Base-by-base conservation (phyloP, 2,888 invertebrate species). In the Epicampocera succincta region DNA sequence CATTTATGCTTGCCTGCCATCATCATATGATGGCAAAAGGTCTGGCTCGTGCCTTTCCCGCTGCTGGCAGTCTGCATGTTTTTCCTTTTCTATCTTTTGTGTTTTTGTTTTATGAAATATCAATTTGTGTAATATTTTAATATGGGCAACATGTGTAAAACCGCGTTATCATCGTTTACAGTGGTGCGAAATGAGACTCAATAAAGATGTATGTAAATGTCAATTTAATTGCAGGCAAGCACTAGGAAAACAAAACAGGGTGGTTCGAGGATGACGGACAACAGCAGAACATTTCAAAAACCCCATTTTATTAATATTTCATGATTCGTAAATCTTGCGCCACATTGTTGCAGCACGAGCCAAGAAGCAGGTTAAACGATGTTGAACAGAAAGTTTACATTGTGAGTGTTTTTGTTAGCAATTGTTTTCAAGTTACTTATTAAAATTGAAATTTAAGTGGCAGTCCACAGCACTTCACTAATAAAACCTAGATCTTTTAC, bases 101-200 rank as follows among this genome's bases (percentile, higher is more conserved):
- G 52, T 15, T 60, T 69, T 58, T 84, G 82, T 82, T 76, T 65
- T 71, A 66, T 61, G 86, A 86, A 88, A 88, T 88, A 87, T 88
- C 88, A 88, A 88, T 88, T 88, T 88, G 44, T 84, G 85, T 79
- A 85, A 84, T 84, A 82, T 84, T 84, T 84, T 84, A 84, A 84
- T 84, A 78, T 72, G 77, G 81, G 79, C 83, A 78, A 82, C 84
- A 84, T 83, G 79, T 80, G 80, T 73, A 80, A 54, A 82, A 69
- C 77, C 68, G 69, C 77, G 73, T 77, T 82, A 69, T 77, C 77
- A 77, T 77, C 69, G 21, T 60, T 56, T 44, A 82, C 81, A 77
- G 76, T 81, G 77, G 73, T 60, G 38, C 72, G 21, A 65, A 72
- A 63, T 60, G 21, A 61, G 40, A 66, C 40, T 38, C 12, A 21